Evolutionary conservation across 2,113 vertebrate genomes (phyloP), one percentile per base, ranked within the genome.

Genomic region (Cyprinodon tularosa): DNA sequence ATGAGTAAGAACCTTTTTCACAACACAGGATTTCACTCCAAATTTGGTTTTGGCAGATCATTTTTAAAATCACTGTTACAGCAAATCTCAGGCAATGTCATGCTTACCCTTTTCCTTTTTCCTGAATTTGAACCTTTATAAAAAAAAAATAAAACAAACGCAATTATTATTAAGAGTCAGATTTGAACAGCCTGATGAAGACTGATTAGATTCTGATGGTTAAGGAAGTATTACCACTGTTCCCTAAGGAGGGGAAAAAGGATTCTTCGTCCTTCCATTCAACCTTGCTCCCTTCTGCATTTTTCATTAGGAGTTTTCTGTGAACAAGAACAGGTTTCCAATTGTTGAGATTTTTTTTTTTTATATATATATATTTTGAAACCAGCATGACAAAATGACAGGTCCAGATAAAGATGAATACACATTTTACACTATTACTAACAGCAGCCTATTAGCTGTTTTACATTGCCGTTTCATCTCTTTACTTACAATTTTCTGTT

Each of bases 211-310:
- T 57, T 57, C 29, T 3, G 40, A 42, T n/a, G 48, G 40, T 7
- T 13, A 12, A 62, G 12, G 13, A 45, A n/a, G 68, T 36, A 29
- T 75, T 80, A 82, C 85, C 22, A 0, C 12, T 66, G 1, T 5
- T 76, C 14, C 15, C 84, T 40, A 1, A 36, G n/a, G 47, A 10
- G 22, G 3, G 3, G 70, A 89, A 86, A 38, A 74, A n/a, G 0
- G 63, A 44, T 0, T 93, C 93, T 22, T 94, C 93, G 8, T 94
- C 89, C 17, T 48, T 88, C 93, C 93, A 94, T 0, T 66, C 83
- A 0, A 84, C 90, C 73, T 89, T 92, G 1, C 37, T 71, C 64
- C 91, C 93, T 1, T 65, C 83, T 8, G 75, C 84, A 3, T 74
- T 62, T 1, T 20, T 47, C 6, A 38, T 73, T 13, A 86, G 15